phyloP scores from a whole-genome alignment of 2,888 invertebrate genomes.

The Drosophila mimica region DNA sequence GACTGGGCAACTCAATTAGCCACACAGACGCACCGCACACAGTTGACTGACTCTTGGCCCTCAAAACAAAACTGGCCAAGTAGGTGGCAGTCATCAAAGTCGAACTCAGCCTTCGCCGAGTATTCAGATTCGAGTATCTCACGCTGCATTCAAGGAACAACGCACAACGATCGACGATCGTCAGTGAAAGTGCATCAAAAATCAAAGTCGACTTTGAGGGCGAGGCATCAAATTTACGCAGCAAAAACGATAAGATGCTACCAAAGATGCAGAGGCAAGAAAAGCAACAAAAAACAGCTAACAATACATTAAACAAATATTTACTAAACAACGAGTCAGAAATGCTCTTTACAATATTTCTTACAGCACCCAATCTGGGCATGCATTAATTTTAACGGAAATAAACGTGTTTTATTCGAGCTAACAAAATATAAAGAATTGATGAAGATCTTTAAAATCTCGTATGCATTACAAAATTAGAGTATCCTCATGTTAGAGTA shows the following conservation, averaged over 20 bases:
- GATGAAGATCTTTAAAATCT: background rate
- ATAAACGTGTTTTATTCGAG: background rate
- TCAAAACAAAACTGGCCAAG: slow-evolving; percentile 53
- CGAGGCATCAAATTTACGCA: slow-evolving; percentile 75
- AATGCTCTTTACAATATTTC: slow-evolving; percentile 25
- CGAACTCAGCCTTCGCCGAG: slow-evolving; percentile 7
- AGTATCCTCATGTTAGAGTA: slow-evolving; percentile 31
- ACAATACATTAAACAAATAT: background rate
- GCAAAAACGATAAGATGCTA: slow-evolving; percentile 69
- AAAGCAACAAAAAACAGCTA: background rate
- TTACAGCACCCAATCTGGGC: background rate
- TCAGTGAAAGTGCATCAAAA: slow-evolving; percentile 78
- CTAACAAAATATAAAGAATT: background rate
- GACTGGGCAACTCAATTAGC: slow-evolving; percentile 77
- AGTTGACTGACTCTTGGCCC: slow-evolving; percentile 67
- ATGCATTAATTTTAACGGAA: background rate
- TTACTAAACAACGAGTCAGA: background rate
- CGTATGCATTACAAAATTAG: background rate
- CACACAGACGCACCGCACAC: slow-evolving; percentile 65
- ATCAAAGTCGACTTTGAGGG: slow-evolving; percentile 70
- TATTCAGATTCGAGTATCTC: slow-evolving; percentile 62
- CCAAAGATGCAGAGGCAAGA: slow-evolving; percentile 53
- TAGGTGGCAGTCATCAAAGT: slow-evolving; percentile 67
- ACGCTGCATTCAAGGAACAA: slow-evolving; percentile 62
- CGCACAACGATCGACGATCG: slow-evolving; percentile 25